These are phyloP conservation scores for Aphrocallistes beatrix DNA, from an alignment of 37 sponge, comb jelly and placozoan species.

Conservation along the genomic window DNA sequence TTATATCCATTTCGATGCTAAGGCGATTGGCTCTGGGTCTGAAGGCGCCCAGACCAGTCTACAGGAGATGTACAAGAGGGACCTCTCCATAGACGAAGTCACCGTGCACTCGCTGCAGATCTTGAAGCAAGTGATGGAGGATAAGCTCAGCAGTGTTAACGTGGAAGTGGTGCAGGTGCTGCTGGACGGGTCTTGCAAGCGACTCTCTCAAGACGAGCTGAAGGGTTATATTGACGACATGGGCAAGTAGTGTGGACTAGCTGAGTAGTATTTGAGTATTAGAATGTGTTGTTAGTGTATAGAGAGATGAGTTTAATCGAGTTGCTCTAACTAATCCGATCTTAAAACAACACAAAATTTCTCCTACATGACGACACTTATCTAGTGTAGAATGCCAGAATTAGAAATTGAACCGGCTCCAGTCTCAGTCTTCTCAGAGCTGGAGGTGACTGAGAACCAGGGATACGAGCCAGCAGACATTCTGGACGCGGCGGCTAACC, in stretches of 20 bases:
- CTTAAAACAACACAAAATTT: too few species aligned
- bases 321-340: too few species aligned
- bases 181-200: neutral
- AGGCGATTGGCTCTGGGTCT: slow-evolving; percentile 90
- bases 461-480: neutral
- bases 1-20: slow-evolving; percentile 73
- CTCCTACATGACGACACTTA: too few species aligned
- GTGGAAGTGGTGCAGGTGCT: slow-evolving; percentile 55
- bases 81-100: slow-evolving; percentile 64
- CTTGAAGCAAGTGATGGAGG: slow-evolving; percentile 95
- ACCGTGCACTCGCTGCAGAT: slow-evolving; percentile 61
- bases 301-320: neutral
- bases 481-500: neutral
- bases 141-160: slow-evolving; percentile 79
- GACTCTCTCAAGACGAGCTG: neutral
- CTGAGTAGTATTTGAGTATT: neutral
- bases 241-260: neutral
- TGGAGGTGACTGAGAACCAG: neutral
- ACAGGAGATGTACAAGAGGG: slow-evolving; percentile 80
- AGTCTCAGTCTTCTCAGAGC: neutral
- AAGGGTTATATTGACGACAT: neutral
- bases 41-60: slow-evolving; percentile 87
- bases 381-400: neutral
- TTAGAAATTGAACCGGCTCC: neutral
- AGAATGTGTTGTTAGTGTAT: neutral